Evolutionary conservation across 2,888 invertebrate species (phyloP).

Genomic region (Ptycholaimellus sp.): DNA sequence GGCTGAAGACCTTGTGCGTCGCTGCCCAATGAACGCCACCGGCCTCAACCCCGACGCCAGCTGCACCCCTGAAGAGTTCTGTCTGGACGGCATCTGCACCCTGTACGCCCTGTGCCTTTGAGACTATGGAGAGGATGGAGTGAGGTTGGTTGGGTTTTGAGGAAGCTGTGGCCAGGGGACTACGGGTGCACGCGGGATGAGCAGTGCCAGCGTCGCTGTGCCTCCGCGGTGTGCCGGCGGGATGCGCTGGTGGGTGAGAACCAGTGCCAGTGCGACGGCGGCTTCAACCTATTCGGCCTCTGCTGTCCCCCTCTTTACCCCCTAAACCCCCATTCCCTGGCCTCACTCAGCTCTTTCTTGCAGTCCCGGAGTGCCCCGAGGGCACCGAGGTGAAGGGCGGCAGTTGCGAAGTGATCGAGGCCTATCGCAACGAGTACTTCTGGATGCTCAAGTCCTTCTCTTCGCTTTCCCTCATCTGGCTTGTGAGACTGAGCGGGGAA

Average conservation of each 20-base stretch:
- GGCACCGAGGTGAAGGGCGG: slow-evolving; percentile 19
- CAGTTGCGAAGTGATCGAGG: too few species aligned
- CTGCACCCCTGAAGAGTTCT: slow-evolving; percentile 21
- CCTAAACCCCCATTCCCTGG: not conserved
- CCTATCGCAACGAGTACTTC: too few species aligned
- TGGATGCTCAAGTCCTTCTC: too few species aligned
- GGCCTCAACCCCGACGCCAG: slow-evolving; percentile 17
- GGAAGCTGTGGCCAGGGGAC: slow-evolving; percentile 22
- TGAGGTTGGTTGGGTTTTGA: slow-evolving; percentile 7
- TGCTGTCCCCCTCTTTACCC: slow-evolving; percentile 12
- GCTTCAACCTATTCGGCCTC: slow-evolving; percentile 18
- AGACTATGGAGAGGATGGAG: not conserved
- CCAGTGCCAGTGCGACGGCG: slow-evolving; percentile 19
- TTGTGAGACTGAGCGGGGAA: too few species aligned
- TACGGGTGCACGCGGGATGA: slow-evolving; percentile 17
- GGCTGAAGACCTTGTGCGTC: too few species aligned
- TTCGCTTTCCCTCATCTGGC: too few species aligned
- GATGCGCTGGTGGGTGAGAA: slow-evolving; percentile 11
- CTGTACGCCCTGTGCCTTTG: too few species aligned
- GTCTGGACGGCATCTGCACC: slow-evolving; percentile 19
- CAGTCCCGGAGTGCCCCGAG: slow-evolving; percentile 17
- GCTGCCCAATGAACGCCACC: too few species aligned
- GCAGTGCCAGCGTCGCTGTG: slow-evolving; percentile 18
- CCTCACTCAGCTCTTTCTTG: slow-evolving; percentile 4
- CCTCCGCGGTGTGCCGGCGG: slow-evolving; percentile 17